Evolutionary conservation across 2,113 vertebrate species (phyloP), one percentile per base, ranked within the genome.

Genomic region (Tamias sibiricus): DNA sequence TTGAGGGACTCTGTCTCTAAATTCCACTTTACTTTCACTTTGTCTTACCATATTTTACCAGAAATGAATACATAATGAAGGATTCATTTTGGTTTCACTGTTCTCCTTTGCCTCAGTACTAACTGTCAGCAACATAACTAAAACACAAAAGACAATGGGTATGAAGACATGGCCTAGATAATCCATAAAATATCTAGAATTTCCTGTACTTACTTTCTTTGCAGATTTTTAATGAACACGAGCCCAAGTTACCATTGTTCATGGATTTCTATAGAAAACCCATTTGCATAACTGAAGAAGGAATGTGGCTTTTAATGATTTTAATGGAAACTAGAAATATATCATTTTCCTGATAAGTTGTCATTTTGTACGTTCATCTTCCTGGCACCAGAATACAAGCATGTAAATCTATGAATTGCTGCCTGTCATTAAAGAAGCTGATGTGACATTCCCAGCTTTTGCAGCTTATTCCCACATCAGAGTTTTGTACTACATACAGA

Each of bases 221-320:
- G 35, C 66, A 90, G 37, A 37, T 84, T 7, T 72, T 96, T 26
- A 85, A 10, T 24, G 87, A 96, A 81, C 77, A 77, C 49, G 84
- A 62, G 24, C 54, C 92, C 95, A 71, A 90, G 64, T 87, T 57
- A 68, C 35, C 49, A 44, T 91, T 6, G 14, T 81, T 90, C 87
- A 6, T 82, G 72, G 82, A 84, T 96, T 97, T 97, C 87, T 95
- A 94, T 74, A 95, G 92, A 95, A 97, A 95, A 90, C 6, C 32
- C 37, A 96, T 97, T 97, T 97, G 95, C 95, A 98, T 97, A 95
- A 88, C 87, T 94, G 52, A 98, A 96, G 76, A 95, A 90, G 91
- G 84, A 96, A 91, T 77, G 80, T 91, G 62, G 62, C 62, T 97
- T 91, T 97, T 98, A 97, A 97, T 91, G 94, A 98, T 92, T 83